A percentile compares a stretch with the other conserved stretches of the same genome.
phyloP scores from a whole-genome alignment of 2,888 invertebrate genomes.

The Pediacus dermestoides region DNA sequence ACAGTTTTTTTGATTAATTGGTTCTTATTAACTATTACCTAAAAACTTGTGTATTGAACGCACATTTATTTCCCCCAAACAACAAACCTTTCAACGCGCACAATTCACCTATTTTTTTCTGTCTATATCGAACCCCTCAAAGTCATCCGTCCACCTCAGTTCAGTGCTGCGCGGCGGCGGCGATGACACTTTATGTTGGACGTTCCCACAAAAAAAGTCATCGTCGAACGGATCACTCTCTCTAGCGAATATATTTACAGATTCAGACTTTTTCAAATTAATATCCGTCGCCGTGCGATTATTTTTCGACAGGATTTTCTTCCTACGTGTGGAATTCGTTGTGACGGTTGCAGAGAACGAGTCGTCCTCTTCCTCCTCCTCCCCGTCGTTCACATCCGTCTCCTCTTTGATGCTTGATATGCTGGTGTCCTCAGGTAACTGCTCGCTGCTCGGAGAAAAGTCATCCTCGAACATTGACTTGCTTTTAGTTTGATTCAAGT shows the following conservation, averaged over 20 bases:
- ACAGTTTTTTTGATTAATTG: no score
- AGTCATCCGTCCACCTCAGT: conserved; percentile 52
- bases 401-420: conserved; percentile 48
- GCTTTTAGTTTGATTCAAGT: conserved; percentile 33
- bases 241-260: conserved; percentile 83
- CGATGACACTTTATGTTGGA: conserved; percentile 25
- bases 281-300: conserved; percentile 50
- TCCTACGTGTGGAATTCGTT: conserved; percentile 33
- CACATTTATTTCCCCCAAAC: no score
- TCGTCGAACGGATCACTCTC: conserved; percentile 87
- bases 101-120: conserved; percentile 31
- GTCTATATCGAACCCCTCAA: conserved; percentile 47
- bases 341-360: conserved; percentile 34
- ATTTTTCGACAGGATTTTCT: conserved; percentile 39
- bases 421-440: conserved; percentile 31
- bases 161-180: conserved; percentile 36
- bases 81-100: no score
- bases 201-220: conserved; percentile 67
- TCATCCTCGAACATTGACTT: conserved; percentile 57
- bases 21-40: no score
- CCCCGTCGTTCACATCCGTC: conserved; percentile 31
- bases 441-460: conserved; percentile 50
- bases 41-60: no score
- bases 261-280: conserved; percentile 81
- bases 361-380: conserved; percentile 38